Evolutionary conservation across 2,888 invertebrate species (phyloP), one percentile per base, ranked within the genome.

Genomic region (Aphodius sticticus): DNA sequence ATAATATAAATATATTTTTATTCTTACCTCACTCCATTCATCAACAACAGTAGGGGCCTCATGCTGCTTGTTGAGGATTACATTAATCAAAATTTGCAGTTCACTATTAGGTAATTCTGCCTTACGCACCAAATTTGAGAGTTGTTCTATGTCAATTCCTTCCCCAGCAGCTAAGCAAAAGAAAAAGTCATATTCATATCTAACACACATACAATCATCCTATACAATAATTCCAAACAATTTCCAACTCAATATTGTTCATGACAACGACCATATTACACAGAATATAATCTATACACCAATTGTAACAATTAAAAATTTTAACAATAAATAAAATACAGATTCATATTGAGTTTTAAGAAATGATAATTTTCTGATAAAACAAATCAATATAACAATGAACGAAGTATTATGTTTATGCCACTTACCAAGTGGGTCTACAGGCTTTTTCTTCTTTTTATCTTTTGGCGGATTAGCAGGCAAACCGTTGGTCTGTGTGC

Each of bases 61-160:
- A 88, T 96, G 94, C 88, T 97, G 97, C 88, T 96, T 96, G 90
- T 97, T 96, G 84, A 97, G 92, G 85, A 98, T 91, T 83, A 95
- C 93, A 89, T 98, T 97, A 84, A 97, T 97, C 79, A 97, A 92
- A 84, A 95, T 93, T 90, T 97, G 97, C 84, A 97, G 95, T 90
- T 98, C 97, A 80, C 93, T 94, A 84, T 96, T 95, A 83, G 95
- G 95, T 76, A 98, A 92, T 84, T 95, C 94, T 82, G 96, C 95
- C 84, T 94, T 94, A 84, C 94, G 94, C 81, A 97, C 94, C 85
- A 87, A 85, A 81, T 87, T 85, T 76, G 95, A 92, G 53, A 94
- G 92, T 87, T 94, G 93, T 82, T 96, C 86, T 83, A 95, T 91
- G 78, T 92, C 93, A 84, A 95, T 91, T 76, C 93, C 94, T 86